Evolutionary conservation across 2,888 invertebrate genomes (phyloP), one percentile per base, ranked within the genome.

Genomic region (Trissoscelio sp.): DNA sequence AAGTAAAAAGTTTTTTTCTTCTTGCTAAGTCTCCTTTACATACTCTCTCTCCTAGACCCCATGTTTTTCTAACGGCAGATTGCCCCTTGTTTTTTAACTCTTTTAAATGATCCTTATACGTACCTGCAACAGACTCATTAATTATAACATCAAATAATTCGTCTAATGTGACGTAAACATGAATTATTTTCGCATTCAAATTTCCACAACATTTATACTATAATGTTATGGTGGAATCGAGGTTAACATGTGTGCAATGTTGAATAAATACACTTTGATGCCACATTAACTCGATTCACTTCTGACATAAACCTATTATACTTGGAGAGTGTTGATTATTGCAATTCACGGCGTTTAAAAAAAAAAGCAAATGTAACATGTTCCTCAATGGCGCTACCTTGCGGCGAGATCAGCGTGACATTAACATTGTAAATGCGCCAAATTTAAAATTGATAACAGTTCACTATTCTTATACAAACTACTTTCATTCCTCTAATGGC

Each of bases 231-330:
- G 3, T 3, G 53, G 16, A 34, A 31, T 57, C 46, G n/a, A 42
- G 14, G 28, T 66, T 16, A 66, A 39, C 6, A 39, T 14, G 12
- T 18, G 53, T 22, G 28, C 22, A 12, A 46, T 22, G 39, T 46
- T 39, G 31, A 46, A 57, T 57, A 57, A 70, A 70, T 57, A 70
- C 57, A 57, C 55, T 28, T 34, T 34, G 69, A 44, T 70, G 69
- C 14, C 37, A 37, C 55, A 46, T 70, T 34, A 70, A 69, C 44
- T 51, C 39, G 42, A 42, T 53, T 67, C 42, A 28, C 67, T 67
- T 67, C 28, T 42, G 48, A 53, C 16, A 51, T 34, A 34, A 31
- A 55, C 6, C 28, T 7, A 28, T 34, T 55, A 34, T 55, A 34
- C 53, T 18, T 55, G 42, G 18, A n/a, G 67, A 34, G 28, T 42